Evolutionary conservation across 2,797 vertebrate genomes (phyloP), one percentile per base, ranked within the genome.

Genomic region (Remorina albescens): DNA sequence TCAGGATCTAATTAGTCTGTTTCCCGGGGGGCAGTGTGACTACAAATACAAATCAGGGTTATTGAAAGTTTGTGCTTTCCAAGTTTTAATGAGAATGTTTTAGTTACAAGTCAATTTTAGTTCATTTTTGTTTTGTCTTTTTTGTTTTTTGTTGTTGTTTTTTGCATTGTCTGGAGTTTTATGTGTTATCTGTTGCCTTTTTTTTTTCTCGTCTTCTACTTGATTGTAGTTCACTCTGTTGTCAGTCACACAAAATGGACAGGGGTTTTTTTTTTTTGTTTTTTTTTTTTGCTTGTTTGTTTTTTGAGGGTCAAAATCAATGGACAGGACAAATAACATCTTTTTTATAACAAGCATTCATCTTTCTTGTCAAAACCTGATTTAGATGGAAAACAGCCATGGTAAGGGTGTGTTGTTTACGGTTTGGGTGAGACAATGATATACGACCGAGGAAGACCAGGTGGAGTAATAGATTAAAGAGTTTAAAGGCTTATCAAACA

Each of bases 1-100:
- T 74, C 55, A 59, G 67, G 42, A 58, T 82, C 86, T 86, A 88
- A 89, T 90, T 89, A 88, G 78, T 76, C 57, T 62, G 34, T 80
- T 76, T 78, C 67, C 67, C 69, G 76, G 69, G 69, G 76, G 64
- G 47, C 49, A 39, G 59, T 37, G 58, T 13, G 69, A 58, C 75
- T 78, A 67, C 70, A 49, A 67, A 25, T 23, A 61, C 72, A 69
- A 23, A 74, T 79, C 55, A 62, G 84, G 59, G 70, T 80, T 69
- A 78, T 21, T 53, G 66, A 59, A 76, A 64, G 42, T 74, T 67
- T 54, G 8, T 47, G 23, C 18, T 74, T 68, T 36, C 26, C 47
- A 71, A 62, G 30, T 80, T 78, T 78, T 49, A 80, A 76, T 69
- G 13, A 71, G 55, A 4, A 19, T 6, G 6, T 50, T 49, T 54